Conservation (phyloP, 1,140 invertebrate species). For the Bactericera cockerelli region DNA sequence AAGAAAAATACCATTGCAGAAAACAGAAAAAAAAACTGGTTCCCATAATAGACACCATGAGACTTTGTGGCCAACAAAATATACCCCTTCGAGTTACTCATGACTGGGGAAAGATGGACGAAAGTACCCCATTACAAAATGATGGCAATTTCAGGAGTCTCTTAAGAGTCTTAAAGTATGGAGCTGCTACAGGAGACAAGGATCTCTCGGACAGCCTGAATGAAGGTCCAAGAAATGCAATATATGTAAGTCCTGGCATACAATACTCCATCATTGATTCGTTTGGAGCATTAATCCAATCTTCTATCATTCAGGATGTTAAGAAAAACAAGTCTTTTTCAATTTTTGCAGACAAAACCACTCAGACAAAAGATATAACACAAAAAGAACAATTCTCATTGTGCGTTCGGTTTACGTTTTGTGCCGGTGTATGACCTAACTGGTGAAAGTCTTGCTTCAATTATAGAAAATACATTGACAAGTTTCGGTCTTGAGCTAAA, state of each 20-base stretch:
- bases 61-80: slow-evolving; percentile 18
- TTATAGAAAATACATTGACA: slow-evolving; percentile 20
- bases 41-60: neutral
- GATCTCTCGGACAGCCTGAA: slow-evolving; percentile 14
- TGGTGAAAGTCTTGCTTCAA: slow-evolving; percentile 18
- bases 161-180: slow-evolving; percentile 19
- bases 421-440: slow-evolving; percentile 21
- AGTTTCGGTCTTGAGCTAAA: slow-evolving; percentile 22
- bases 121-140: slow-evolving; percentile 18
- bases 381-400: slow-evolving; percentile 20
- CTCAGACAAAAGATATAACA: slow-evolving; percentile 15
- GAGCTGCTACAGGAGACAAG: slow-evolving; percentile 17
- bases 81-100: slow-evolving; percentile 17
- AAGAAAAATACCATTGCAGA: neutral
- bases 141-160: slow-evolving; percentile 23
- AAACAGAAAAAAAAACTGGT: neutral
- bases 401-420: slow-evolving; percentile 19
- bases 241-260: slow-evolving; percentile 18
- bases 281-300: slow-evolving; percentile 16
- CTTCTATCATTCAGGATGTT: slow-evolving; percentile 16
- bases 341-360: slow-evolving; percentile 21
- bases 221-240: slow-evolving; percentile 14
- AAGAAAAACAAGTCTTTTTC: slow-evolving; percentile 16
- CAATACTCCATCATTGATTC: slow-evolving; percentile 19
- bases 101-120: slow-evolving; percentile 13